Evolutionary conservation across 2,113 vertebrate genomes (phyloP).

Genomic region (Orthonyx spaldingii): DNA sequence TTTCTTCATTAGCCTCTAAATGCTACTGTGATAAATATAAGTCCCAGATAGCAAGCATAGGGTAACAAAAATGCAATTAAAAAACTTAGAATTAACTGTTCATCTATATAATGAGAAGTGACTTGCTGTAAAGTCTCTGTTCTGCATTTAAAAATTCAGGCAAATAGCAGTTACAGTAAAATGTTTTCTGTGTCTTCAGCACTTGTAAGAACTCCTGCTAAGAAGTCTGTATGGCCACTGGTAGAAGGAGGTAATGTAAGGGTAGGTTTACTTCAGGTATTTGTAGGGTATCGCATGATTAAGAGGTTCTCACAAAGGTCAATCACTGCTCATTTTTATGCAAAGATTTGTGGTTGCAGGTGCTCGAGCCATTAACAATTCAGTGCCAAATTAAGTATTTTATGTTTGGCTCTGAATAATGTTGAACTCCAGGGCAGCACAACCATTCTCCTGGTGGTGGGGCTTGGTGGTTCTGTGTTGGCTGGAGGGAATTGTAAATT

Average conservation of each 20-base stretch:
- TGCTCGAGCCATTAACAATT: not conserved
- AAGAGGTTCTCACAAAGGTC: not conserved
- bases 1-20: not conserved
- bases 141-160: not conserved
- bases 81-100: not conserved
- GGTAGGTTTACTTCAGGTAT: not conserved
- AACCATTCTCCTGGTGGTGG: not conserved
- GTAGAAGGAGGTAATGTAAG: not conserved
- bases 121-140: not conserved
- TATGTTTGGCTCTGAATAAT: not conserved
- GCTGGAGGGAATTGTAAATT: not conserved
- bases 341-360: not conserved
- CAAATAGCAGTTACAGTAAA: not conserved
- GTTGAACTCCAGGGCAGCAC: not conserved
- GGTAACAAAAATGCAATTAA: not conserved
- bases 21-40: not conserved
- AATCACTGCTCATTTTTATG: not conserved
- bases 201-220: not conserved
- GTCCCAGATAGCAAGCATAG: not conserved
- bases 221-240: not conserved
- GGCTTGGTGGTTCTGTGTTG: not conserved
- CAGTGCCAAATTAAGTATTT: not conserved
- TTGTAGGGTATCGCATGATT: not conserved
- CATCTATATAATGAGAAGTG: fast-evolving
- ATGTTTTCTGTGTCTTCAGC: not conserved